phyloP scores from a whole-genome alignment of 2,113 vertebrate species.

The Mesembrinibis cayennensis region DNA sequence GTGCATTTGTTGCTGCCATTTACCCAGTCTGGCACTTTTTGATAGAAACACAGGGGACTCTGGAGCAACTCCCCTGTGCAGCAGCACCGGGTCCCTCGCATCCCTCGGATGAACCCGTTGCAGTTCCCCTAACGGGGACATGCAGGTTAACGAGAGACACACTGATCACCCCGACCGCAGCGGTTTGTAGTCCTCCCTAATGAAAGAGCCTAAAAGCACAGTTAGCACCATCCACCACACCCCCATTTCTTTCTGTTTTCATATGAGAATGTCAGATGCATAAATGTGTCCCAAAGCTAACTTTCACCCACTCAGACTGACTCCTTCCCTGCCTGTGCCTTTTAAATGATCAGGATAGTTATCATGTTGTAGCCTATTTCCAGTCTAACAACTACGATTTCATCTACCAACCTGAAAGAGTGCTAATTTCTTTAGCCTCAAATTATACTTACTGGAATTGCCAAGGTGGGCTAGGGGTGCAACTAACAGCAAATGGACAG shows the following conservation, averaged over 20 bases:
- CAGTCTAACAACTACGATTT: neutral
- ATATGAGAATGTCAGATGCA: neutral
- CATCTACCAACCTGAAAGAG: neutral
- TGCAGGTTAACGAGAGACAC: neutral
- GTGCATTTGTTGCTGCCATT: neutral
- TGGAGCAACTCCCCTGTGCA: neutral
- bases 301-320: neutral
- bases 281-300: neutral
- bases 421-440: neutral
- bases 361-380: neutral
- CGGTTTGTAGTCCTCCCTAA: neutral
- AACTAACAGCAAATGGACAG: neutral
- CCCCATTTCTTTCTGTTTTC: neutral
- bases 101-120: neutral
- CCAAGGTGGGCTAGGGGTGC: neutral
- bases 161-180: neutral
- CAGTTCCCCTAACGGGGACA: neutral
- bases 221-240: neutral
- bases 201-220: neutral
- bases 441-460: neutral
- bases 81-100: neutral
- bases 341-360: neutral
- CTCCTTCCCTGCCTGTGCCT: neutral
- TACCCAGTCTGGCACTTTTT: neutral
- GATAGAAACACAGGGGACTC: neutral